phyloP scores from a whole-genome alignment of 2,113 vertebrate genomes.

The Conger conger region DNA sequence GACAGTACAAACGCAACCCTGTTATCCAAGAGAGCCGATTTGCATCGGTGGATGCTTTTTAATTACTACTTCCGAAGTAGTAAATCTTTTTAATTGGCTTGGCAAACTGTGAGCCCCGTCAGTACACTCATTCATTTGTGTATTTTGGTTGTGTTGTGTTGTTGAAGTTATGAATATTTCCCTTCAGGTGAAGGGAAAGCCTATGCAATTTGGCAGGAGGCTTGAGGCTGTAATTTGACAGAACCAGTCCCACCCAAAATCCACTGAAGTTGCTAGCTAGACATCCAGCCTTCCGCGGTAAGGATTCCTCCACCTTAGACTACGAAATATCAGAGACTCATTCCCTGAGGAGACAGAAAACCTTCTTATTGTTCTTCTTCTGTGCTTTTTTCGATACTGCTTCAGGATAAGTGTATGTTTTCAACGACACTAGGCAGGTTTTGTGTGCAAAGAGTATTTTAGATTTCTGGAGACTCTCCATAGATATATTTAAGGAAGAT shows the following conservation, averaged over 20 bases:
- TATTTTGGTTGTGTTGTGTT: background rate
- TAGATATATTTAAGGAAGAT: no score
- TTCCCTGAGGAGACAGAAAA: background rate
- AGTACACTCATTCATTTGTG: background rate
- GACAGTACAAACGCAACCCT: conserved; percentile 6
- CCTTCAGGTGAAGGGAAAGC: conserved; percentile 33
- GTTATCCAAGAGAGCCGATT: background rate
- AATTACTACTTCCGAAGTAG: background rate
- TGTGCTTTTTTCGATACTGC: no score
- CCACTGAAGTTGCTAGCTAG: background rate
- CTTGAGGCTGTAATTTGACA: conserved; percentile 31
- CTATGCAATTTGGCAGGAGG: conserved; percentile 3
- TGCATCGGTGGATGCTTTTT: background rate
- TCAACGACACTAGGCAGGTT: no score
- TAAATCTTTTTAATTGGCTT: conserved; percentile 5
- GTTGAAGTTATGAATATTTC: conserved; percentile 29
- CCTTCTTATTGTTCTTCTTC: no score
- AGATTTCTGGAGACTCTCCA: no score
- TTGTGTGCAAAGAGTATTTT: no score
- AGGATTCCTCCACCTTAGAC: background rate
- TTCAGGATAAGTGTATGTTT: no score
- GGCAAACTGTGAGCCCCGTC: background rate
- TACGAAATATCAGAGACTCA: background rate
- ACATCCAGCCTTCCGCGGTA: background rate
- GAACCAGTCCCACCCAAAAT: conserved; percentile 22